These are phyloP conservation scores for Eutrigla gurnardus DNA, from an alignment of 2,797 vertebrate species.

Conservation along the genomic window DNA sequence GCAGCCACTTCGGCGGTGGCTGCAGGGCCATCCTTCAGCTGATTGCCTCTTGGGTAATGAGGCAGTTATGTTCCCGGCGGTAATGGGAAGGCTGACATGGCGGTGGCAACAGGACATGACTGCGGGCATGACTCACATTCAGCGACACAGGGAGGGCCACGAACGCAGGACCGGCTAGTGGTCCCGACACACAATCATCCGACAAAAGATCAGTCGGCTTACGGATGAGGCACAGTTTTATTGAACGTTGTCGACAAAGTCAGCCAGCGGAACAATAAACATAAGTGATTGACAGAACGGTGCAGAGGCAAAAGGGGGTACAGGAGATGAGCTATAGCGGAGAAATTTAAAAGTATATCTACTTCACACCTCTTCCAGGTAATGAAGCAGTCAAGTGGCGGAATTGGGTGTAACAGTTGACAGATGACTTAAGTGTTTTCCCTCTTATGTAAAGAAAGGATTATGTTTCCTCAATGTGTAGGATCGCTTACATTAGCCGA, in stretches of 20 bases:
- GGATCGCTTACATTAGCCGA: constrained; percentile 41
- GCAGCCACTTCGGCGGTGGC: constrained; percentile 18
- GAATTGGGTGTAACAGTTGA: constrained; percentile 20
- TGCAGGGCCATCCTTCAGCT: constrained; percentile 58
- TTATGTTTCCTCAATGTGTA: constrained; percentile 44
- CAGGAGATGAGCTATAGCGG: neutral
- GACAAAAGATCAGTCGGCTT: constrained; percentile 44
- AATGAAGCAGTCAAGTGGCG: constrained; percentile 23
- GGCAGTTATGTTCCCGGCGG: constrained; percentile 67
- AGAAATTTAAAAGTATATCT: constrained; percentile 1
- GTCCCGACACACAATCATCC: constrained; percentile 48
- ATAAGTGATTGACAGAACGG: constrained; percentile 19
- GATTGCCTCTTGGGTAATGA: constrained; percentile 67
- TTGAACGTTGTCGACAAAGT: constrained; percentile 14
- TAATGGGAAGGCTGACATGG: constrained; percentile 70
- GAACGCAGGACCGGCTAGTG: constrained; percentile 23
- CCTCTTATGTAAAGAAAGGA: constrained; percentile 53
- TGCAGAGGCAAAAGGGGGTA: neutral
- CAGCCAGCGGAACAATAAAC: constrained; percentile 24
- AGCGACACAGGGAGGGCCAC: constrained; percentile 8
- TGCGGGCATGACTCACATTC: constrained; percentile 58
- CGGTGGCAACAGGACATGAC: constrained; percentile 60
- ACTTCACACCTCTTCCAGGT: constrained; percentile 32
- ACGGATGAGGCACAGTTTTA: constrained; percentile 31
- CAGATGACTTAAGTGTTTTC: constrained; percentile 35